Evolutionary conservation across 2,113 vertebrate species (phyloP).

Genomic region (Toxotes jaculatrix): DNA sequence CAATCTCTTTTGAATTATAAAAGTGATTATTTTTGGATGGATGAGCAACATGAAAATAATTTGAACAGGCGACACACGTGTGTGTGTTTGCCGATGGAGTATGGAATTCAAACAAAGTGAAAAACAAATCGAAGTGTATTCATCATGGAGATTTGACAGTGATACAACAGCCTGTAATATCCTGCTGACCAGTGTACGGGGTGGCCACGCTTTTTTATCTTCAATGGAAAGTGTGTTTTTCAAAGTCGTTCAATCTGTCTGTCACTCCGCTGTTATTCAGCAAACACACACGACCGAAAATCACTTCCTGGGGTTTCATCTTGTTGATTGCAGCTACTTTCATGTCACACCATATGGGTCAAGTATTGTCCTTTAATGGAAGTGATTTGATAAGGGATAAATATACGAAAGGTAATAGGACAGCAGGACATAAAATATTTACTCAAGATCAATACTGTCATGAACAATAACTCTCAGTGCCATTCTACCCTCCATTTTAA

Average conservation of each 20-base stretch:
- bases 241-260: conserved; percentile 48
- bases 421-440: conserved; percentile 41
- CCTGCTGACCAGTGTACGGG: conserved; percentile 39
- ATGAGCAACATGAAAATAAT: conserved; percentile 43
- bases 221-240: conserved; percentile 61
- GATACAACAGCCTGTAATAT: conserved; percentile 68
- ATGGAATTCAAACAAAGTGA: conserved; percentile 62
- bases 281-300: conserved; percentile 37
- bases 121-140: conserved; percentile 60
- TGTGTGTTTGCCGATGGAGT: conserved; percentile 49
- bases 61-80: conserved; percentile 21
- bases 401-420: conserved; percentile 8
- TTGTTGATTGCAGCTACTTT: conserved; percentile 34
- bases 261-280: conserved; percentile 42
- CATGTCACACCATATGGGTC: conserved; percentile 16
- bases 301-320: conserved; percentile 10
- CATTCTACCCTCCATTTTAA: conserved; percentile 13
- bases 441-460: conserved; percentile 13
- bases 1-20: conserved; percentile 59
- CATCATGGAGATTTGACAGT: conserved; percentile 60
- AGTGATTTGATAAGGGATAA: conserved; percentile 54
- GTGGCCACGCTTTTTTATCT: conserved; percentile 53
- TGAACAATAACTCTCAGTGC: conserved; percentile 4
- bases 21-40: conserved; percentile 53
- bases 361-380: conserved; percentile 49